These are phyloP conservation scores for Peribatodes rhomboidaria DNA, from an alignment of 2,888 invertebrate species.

Conservation along the genomic window DNA sequence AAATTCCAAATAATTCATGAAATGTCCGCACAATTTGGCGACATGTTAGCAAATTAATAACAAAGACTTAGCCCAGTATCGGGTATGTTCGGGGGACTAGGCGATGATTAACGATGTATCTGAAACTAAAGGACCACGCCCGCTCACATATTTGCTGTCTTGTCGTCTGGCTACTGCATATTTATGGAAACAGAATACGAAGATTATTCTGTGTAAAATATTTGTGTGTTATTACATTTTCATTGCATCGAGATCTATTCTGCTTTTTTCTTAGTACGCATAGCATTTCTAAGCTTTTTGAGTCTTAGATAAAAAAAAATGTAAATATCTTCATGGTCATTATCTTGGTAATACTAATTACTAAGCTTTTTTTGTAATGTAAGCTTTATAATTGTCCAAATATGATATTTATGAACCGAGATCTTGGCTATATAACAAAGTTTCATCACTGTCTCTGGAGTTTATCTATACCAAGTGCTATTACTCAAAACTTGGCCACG, in stretches of 20 bases:
- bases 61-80: conserved; percentile 48
- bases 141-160: conserved; percentile 41
- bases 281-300: too few species aligned
- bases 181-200: conserved; percentile 1
- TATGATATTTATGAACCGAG: too few species aligned
- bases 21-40: conserved; percentile 35
- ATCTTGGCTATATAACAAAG: not conserved
- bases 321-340: not conserved
- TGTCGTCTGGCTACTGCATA: conserved; percentile 25
- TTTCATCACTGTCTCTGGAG: conserved; percentile 47
- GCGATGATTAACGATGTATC: conserved; percentile 48
- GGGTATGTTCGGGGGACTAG: conserved; percentile 41
- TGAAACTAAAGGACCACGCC: conserved; percentile 44
- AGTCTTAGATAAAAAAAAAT: too few species aligned
- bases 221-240: not conserved
- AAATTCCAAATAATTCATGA: conserved; percentile 31
- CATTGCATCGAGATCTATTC: too few species aligned
- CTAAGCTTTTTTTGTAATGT: too few species aligned
- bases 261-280: too few species aligned
- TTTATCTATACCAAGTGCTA: conserved; percentile 56
- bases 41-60: conserved; percentile 48
- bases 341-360: not conserved
- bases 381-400: too few species aligned
- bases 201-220: not conserved
- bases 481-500: conserved; percentile 70